A percentile compares a stretch with the other conserved stretches of the same genome.
Conservation (phyloP, 2,888 invertebrate genomes). For the Chloroclysta siterata region DNA sequence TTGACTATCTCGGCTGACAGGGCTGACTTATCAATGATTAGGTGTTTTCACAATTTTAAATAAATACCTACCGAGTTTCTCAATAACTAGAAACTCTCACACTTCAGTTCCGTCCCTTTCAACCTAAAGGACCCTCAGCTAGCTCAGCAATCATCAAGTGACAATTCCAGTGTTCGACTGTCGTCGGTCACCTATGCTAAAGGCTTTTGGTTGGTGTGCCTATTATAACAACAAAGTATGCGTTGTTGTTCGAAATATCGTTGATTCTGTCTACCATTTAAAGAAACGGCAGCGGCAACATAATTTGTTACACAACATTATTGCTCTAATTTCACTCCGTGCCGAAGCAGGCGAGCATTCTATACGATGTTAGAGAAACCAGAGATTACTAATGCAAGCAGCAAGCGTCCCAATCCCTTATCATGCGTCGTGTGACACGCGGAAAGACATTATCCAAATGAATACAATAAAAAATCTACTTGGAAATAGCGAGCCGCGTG, state of each 20-base stretch:
- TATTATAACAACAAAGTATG: no score
- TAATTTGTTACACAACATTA: neutral
- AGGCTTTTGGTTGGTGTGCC: no score
- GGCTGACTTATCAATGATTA: conserved; percentile 1
- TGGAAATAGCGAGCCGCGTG: conserved; percentile 49
- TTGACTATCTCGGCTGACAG: no score
- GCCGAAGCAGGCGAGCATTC: neutral
- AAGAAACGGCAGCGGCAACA: neutral
- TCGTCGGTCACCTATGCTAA: no score
- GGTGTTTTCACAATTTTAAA: neutral
- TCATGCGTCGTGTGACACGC: conserved; percentile 17
- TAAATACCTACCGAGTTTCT: conserved; percentile 3
- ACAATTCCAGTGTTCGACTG: no score
- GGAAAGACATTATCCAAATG: conserved; percentile 28
- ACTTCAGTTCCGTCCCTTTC: no score
- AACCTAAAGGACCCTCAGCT: neutral
- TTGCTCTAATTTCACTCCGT: neutral
- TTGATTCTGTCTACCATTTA: neutral
- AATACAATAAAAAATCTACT: conserved; percentile 30
- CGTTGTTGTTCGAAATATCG: neutral
- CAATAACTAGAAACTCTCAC: conserved; percentile 12
- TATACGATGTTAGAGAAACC: conserved; percentile 9
- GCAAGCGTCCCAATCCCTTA: conserved; percentile 11
- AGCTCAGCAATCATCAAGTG: no score
- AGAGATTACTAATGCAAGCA: conserved; percentile 1